These are phyloP conservation scores for Amyelois transitella DNA, from an alignment of 1,140 invertebrate species.

Conservation along the genomic window DNA sequence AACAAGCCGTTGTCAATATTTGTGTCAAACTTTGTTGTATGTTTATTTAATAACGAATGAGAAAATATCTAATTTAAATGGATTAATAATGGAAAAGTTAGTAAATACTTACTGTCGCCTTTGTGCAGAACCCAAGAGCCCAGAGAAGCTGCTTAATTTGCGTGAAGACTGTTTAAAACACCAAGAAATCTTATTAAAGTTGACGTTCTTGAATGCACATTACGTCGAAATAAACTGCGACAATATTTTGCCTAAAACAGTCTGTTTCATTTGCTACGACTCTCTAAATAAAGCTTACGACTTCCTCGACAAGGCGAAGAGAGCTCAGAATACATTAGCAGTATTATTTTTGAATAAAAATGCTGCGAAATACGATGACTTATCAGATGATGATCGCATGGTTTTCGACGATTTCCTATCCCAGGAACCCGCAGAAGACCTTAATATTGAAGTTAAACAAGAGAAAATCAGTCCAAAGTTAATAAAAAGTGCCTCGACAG, in stretches of 20 bases:
- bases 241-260: conserved; percentile 43
- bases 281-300: conserved; percentile 46
- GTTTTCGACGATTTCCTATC: conserved; percentile 29
- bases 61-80: conserved; percentile 4
- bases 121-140: conserved; percentile 44
- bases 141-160: conserved; percentile 41
- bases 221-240: conserved; percentile 40
- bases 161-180: conserved; percentile 29
- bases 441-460: conserved; percentile 17
- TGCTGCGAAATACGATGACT: conserved; percentile 16
- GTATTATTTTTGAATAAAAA: conserved; percentile 22
- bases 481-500: not conserved
- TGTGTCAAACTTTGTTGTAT: not conserved
- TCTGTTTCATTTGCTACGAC: conserved; percentile 51
- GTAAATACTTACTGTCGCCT: conserved; percentile 45
- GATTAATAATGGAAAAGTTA: conserved; percentile 34
- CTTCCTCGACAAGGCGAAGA: conserved; percentile 43
- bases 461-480: not conserved
- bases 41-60: not conserved
- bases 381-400: conserved; percentile 28
- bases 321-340: conserved; percentile 35
- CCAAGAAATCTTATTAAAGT: conserved; percentile 35
- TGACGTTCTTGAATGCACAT: conserved; percentile 40
- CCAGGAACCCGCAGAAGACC: conserved; percentile 9
- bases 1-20: too few species aligned